These are phyloP conservation scores for Caerostris darwini DNA, from an alignment of 1,140 invertebrate genomes.

Conservation along the genomic window DNA sequence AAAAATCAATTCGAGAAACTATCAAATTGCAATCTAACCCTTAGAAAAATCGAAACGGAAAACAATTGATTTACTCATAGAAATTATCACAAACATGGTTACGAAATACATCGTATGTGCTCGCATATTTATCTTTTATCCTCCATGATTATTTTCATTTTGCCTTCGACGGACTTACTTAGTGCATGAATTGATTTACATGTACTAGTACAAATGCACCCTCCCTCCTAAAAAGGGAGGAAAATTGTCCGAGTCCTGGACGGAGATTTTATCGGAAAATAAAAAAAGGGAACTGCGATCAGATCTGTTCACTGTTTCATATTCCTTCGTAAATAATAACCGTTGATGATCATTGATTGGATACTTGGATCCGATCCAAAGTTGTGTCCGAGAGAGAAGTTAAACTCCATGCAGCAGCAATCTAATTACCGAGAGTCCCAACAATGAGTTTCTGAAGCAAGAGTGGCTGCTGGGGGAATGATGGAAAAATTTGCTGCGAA, in stretches of 20 bases:
- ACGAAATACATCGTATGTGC: not conserved
- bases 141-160: not conserved
- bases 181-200: conserved; percentile 10
- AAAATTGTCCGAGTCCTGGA: not conserved
- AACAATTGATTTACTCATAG: not conserved
- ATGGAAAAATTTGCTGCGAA: not conserved
- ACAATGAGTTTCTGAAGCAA: not conserved
- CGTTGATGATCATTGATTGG: conserved; percentile 47
- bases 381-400: not conserved
- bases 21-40: conserved; percentile 53
- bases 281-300: not conserved
- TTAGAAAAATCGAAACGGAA: not conserved
- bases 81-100: not conserved
- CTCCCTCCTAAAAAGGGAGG: no score
- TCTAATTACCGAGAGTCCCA: conserved; percentile 26
- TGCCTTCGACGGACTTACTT: not conserved
- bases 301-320: not conserved
- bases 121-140: not conserved
- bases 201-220: not conserved
- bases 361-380: conserved; percentile 1
- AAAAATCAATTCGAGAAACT: not conserved
- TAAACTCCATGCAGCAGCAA: conserved; percentile 49
- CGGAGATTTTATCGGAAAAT: conserved; percentile 29
- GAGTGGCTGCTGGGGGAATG: not conserved
- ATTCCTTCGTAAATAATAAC: conserved; percentile 55